phyloP scores from a whole-genome alignment of 92 coral and sea anemone genomes.

The Parazoanthus darwini region DNA sequence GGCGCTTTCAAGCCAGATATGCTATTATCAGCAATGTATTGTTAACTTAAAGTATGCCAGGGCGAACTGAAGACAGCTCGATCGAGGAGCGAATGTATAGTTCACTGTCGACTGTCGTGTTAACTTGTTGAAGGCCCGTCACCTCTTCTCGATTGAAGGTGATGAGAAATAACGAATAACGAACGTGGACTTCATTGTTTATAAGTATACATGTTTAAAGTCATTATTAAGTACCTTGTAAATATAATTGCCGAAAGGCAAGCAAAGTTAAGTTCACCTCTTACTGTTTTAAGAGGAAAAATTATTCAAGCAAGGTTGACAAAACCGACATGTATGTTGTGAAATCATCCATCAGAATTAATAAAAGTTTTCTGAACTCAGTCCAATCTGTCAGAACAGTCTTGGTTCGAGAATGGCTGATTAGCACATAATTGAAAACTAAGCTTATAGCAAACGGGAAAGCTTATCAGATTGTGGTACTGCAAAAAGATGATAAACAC shows the following conservation, averaged over 20 bases:
- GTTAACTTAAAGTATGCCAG: not conserved
- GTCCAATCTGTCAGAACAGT: slow-evolving; percentile 25
- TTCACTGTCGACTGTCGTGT: slow-evolving; percentile 12
- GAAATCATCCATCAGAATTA: slow-evolving; percentile 19
- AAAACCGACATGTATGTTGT: not conserved
- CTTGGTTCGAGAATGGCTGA: slow-evolving; percentile 38
- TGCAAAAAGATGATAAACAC: slow-evolving; percentile 41
- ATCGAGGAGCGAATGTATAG: not conserved
- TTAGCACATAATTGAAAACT: slow-evolving; percentile 65
- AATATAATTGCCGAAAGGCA: slow-evolving; percentile 56
- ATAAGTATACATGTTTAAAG: slow-evolving; percentile 70
- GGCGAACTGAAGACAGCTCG: slow-evolving; percentile 36
- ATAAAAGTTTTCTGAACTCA: slow-evolving; percentile 2
- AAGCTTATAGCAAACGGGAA: slow-evolving; percentile 56
- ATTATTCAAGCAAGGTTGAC: slow-evolving; percentile 24
- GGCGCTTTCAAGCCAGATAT: slow-evolving; percentile 27
- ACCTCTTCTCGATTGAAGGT: slow-evolving; percentile 34
- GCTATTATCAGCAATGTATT: slow-evolving; percentile 21
- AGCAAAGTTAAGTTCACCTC: slow-evolving; percentile 37
- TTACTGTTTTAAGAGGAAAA: slow-evolving; percentile 28
- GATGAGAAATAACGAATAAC: slow-evolving; percentile 19
- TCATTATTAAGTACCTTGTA: slow-evolving; percentile 63
- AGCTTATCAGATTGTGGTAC: slow-evolving; percentile 39
- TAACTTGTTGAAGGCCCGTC: slow-evolving; percentile 36
- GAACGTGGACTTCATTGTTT: slow-evolving; percentile 49